Conservation (phyloP, 1,140 invertebrate species). For the Prorops nasuta region DNA sequence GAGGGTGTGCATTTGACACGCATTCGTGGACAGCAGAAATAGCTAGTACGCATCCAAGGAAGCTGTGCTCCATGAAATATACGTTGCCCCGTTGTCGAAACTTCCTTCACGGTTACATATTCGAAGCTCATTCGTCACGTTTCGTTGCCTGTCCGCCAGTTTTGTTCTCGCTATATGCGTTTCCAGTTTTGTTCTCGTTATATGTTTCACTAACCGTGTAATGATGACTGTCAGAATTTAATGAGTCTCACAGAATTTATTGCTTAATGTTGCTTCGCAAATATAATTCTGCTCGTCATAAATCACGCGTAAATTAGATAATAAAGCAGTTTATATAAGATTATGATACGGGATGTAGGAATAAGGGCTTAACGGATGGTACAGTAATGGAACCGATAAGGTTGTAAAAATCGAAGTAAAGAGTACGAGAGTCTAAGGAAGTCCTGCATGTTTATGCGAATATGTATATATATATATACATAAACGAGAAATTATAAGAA, state of each 20-base stretch:
- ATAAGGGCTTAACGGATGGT: no score
- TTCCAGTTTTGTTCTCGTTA: background rate
- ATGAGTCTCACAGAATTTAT: background rate
- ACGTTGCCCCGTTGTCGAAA: constrained; percentile 25
- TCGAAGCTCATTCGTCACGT: no score
- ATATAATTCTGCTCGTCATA: background rate
- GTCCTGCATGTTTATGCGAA: no score
- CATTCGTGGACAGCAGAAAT: constrained; percentile 31
- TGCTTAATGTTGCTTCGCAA: background rate
- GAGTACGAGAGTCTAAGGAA: no score
- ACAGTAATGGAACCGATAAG: no score
- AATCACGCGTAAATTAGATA: background rate
- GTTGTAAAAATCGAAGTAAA: no score
- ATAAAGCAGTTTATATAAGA: background rate
- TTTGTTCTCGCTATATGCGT: background rate
- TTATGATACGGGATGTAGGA: no score
- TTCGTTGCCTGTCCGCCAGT: no score
- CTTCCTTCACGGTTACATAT: constrained; percentile 9
- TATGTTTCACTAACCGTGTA: background rate
- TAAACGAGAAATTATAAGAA: no score
- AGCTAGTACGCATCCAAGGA: constrained; percentile 23
- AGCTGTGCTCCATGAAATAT: constrained; percentile 19
- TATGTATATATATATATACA: no score
- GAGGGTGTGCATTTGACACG: constrained; percentile 13
- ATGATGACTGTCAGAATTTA: background rate